phyloP scores from a whole-genome alignment of 2,888 invertebrate species.

The Coleophora flavipennella region DNA sequence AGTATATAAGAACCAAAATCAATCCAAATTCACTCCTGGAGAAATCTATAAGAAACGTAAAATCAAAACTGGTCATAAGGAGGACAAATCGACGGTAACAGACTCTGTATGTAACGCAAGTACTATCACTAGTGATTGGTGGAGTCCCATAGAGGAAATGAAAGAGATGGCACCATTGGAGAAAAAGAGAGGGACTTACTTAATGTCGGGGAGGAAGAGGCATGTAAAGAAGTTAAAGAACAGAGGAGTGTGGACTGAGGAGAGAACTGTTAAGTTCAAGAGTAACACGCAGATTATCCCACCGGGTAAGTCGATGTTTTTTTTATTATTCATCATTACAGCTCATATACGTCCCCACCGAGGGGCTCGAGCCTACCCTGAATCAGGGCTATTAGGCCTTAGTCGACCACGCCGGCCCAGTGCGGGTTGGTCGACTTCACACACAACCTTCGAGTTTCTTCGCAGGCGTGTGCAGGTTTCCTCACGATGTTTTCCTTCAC shows the following conservation, averaged over 20 bases:
- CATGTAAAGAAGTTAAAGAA: conserved; percentile 7
- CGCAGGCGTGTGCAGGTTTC: too few relatives aligned
- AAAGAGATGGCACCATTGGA: conserved; percentile 19
- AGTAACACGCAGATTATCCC: conserved; percentile 41
- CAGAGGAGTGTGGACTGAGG: conserved; percentile 21
- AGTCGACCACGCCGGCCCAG: too few relatives aligned
- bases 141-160: conserved; percentile 44
- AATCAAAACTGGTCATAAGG: conserved; percentile 21
- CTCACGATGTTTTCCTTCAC: too few relatives aligned
- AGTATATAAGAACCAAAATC: conserved; percentile 4
- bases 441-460: too few relatives aligned
- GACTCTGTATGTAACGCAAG: conserved; percentile 31
- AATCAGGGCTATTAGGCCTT: too few relatives aligned
- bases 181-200: conserved; percentile 11
- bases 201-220: conserved; percentile 6
- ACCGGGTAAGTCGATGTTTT: conserved; percentile 18
- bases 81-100: conserved; percentile 30
- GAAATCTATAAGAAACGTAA: conserved; percentile 5
- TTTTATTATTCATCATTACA: not conserved
- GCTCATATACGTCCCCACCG: too few relatives aligned
- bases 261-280: conserved; percentile 33
- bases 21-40: not conserved
- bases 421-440: too few relatives aligned
- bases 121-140: conserved; percentile 44
- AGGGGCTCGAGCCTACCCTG: too few relatives aligned